Evolutionary conservation across 2,888 invertebrate genomes (phyloP).

Genomic region (Zygaena filipendulae): DNA sequence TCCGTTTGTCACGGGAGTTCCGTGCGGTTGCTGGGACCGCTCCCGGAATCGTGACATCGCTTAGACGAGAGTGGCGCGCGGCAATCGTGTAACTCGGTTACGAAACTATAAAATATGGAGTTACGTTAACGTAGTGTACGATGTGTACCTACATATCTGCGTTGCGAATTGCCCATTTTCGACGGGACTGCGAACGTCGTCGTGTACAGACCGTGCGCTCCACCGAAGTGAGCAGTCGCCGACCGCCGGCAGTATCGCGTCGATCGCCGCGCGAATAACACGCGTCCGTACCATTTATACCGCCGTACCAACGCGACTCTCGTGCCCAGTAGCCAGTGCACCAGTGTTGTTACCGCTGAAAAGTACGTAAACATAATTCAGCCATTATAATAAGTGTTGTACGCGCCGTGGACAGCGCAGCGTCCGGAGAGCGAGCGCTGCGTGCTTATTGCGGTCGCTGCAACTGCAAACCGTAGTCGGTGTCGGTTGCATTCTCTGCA

Average conservation of each 20-base stretch:
- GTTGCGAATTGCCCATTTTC: slow-evolving; percentile 49
- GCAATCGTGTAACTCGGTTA: slow-evolving; percentile 59
- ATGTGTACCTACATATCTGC: slow-evolving; percentile 22
- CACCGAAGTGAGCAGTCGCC: slow-evolving; percentile 8
- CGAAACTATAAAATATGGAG: slow-evolving; percentile 64
- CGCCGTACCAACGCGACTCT: slow-evolving; percentile 24
- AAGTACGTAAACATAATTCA: slow-evolving; percentile 51
- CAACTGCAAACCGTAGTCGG: slow-evolving; percentile 31
- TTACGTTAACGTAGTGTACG: slow-evolving; percentile 57
- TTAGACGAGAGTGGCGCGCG: slow-evolving; percentile 46
- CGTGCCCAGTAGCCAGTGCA: slow-evolving; percentile 39
- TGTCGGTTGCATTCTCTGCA: slow-evolving; percentile 58
- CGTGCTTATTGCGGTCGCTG: slow-evolving; percentile 29
- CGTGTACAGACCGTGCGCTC: slow-evolving; percentile 13
- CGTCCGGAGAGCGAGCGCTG: too few relatives aligned
- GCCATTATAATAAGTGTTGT: slow-evolving; percentile 20
- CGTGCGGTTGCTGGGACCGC: slow-evolving; percentile 28
- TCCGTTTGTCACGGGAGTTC: too few relatives aligned
- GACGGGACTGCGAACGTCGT: slow-evolving; percentile 25
- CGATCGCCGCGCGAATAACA: slow-evolving; percentile 24
- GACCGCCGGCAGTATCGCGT: slow-evolving; percentile 29
- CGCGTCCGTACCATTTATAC: slow-evolving; percentile 16
- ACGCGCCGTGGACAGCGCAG: slow-evolving; percentile 23
- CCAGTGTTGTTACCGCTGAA: slow-evolving; percentile 39
- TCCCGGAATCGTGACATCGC: slow-evolving; percentile 60